phyloP scores from a whole-genome alignment of 2,113 vertebrate genomes.

The Myrmophylax atrothorax region DNA sequence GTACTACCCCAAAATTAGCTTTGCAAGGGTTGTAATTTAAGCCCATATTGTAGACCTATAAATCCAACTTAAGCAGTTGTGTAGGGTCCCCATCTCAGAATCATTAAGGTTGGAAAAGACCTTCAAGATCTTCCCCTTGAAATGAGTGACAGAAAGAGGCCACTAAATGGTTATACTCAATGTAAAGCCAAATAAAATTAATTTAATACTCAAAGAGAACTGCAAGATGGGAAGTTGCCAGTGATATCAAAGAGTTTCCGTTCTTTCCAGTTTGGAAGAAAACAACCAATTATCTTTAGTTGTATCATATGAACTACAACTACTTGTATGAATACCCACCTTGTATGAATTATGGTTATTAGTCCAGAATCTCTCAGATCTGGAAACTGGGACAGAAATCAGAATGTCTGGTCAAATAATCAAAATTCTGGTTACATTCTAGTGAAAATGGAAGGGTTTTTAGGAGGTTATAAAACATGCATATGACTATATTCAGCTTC shows the following conservation, averaged over 20 bases:
- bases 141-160: background rate
- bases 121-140: background rate
- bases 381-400: background rate
- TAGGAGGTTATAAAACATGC: background rate
- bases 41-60: background rate
- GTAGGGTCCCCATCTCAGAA: background rate
- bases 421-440: background rate
- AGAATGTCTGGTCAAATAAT: background rate
- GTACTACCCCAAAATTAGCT: background rate
- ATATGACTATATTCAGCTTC: background rate
- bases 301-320: too few species aligned
- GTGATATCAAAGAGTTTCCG: background rate
- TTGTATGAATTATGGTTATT: background rate
- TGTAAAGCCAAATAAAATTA: background rate
- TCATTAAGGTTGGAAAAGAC: background rate
- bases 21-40: background rate
- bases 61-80: background rate
- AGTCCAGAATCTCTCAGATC: background rate
- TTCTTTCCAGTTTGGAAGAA: background rate
- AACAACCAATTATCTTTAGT: background rate
- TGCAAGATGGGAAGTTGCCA: background rate
- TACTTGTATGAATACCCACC: background rate
- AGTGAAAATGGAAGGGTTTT: background rate
- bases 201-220: background rate
- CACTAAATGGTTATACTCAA: background rate